phyloP scores from a whole-genome alignment of 2,797 vertebrate species.

The Erethizon dorsatum region DNA sequence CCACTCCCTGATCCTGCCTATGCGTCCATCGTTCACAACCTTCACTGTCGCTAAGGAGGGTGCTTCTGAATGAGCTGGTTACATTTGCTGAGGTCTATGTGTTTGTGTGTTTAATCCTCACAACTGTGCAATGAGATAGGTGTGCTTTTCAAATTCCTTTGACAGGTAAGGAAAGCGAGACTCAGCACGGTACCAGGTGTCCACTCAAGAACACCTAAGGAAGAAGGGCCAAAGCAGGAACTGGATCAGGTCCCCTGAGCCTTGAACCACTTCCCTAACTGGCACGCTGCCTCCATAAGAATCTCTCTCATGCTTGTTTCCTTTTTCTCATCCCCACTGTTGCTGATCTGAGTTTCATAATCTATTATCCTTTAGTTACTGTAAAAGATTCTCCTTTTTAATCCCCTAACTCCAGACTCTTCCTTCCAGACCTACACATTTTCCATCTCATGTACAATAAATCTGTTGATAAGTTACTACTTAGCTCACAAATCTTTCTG shows the following conservation, averaged over 20 bases:
- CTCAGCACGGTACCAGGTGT: not conserved
- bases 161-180: not conserved
- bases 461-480: not conserved
- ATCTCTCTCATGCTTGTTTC: not conserved
- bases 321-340: not conserved
- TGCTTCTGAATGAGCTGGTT: not conserved
- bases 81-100: not conserved
- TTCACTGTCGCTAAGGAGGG: not conserved
- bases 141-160: not conserved
- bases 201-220: not conserved
- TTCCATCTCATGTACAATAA: not conserved
- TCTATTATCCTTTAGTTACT: not conserved
- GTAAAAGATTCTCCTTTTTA: not conserved
- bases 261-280: not conserved
- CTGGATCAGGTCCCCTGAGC: not conserved
- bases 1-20: not conserved
- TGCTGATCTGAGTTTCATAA: not conserved
- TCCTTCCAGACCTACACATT: not conserved
- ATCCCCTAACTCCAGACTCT: not conserved
- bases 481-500: not conserved
- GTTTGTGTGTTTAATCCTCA: not conserved
- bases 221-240: not conserved
- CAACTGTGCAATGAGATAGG: not conserved
- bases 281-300: not conserved
- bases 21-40: not conserved